phyloP scores from a whole-genome alignment of 1,140 invertebrate genomes.

The Geopemphigus sp. region DNA sequence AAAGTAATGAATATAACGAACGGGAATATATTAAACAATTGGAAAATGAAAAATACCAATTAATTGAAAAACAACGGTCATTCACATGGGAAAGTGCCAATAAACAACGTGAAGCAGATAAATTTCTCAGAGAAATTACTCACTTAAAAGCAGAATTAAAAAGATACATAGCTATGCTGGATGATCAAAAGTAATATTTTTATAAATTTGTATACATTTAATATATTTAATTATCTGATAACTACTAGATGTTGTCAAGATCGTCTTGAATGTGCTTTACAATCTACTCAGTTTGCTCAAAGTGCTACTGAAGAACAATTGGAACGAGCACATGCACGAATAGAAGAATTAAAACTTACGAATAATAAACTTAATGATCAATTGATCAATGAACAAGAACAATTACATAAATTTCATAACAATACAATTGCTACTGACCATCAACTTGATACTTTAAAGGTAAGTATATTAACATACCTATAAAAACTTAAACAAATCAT shows the following conservation, averaged over 20 bases:
- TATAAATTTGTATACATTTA: background rate
- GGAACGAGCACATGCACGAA: conserved; percentile 32
- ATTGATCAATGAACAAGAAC: conserved; percentile 31
- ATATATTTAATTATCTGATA: background rate
- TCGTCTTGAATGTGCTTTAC: conserved; percentile 25
- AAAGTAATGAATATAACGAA: conserved; percentile 41
- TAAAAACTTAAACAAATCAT: background rate
- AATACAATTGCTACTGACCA: conserved; percentile 26
- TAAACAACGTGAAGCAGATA: conserved; percentile 19
- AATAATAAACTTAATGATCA: conserved; percentile 44
- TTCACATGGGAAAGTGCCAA: conserved; percentile 36
- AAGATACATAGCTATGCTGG: background rate
- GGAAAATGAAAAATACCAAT: conserved; percentile 30
- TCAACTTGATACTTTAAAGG: conserved; percentile 24
- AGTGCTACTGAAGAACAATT: conserved; percentile 43
- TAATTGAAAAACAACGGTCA: conserved; percentile 35
- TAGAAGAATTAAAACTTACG: conserved; percentile 35
- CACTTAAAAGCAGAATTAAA: conserved; percentile 35
- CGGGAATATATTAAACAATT: conserved; percentile 34
- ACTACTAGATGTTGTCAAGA: conserved; percentile 17
- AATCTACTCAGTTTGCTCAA: conserved; percentile 45
- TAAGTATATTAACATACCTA: background rate
- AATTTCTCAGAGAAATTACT: conserved; percentile 1
- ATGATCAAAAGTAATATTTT: conserved; percentile 45
- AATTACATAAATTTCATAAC: conserved; percentile 28